These are phyloP conservation scores for Volucella inflata DNA, from an alignment of 2,888 invertebrate genomes.

Conservation along the genomic window DNA sequence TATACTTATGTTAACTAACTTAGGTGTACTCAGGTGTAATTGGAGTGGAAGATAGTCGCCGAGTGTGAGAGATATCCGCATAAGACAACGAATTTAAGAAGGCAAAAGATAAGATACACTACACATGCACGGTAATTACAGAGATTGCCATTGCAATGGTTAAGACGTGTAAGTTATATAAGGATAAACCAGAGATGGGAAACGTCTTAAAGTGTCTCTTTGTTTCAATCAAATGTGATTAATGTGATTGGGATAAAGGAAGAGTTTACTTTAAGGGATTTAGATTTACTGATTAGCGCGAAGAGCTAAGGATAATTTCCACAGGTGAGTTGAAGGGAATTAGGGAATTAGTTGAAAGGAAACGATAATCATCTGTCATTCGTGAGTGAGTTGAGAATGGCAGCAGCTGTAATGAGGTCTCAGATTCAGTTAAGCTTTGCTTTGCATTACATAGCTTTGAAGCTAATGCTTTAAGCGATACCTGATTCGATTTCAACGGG, in stretches of 20 bases:
- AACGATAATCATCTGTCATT: too few species aligned
- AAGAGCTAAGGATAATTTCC: background rate
- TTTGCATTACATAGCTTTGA: too few species aligned
- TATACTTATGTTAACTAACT: background rate
- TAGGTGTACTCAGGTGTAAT: slow-evolving; percentile 26
- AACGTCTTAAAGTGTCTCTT: slow-evolving; percentile 51
- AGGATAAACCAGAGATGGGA: slow-evolving; percentile 24
- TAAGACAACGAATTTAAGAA: background rate
- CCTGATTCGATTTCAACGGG: too few species aligned
- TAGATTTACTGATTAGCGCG: slow-evolving; percentile 9
- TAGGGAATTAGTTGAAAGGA: too few species aligned
- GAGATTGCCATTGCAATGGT: slow-evolving; percentile 55
- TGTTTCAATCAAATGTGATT: slow-evolving; percentile 63
- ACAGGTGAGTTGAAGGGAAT: too few species aligned
- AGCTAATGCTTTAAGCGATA: too few species aligned
- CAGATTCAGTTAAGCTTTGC: too few species aligned
- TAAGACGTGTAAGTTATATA: slow-evolving; percentile 41
- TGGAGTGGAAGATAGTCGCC: slow-evolving; percentile 18
- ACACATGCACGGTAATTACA: slow-evolving; percentile 58
- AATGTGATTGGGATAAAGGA: slow-evolving; percentile 49
- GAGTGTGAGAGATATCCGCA: slow-evolving; percentile 1
- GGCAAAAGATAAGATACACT: slow-evolving; percentile 29
- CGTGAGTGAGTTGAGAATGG: too few species aligned
- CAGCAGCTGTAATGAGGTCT: too few species aligned
- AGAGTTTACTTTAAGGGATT: slow-evolving; percentile 39